Conservation (phyloP, 2,888 invertebrate species). For the Crioceris asparagi region DNA sequence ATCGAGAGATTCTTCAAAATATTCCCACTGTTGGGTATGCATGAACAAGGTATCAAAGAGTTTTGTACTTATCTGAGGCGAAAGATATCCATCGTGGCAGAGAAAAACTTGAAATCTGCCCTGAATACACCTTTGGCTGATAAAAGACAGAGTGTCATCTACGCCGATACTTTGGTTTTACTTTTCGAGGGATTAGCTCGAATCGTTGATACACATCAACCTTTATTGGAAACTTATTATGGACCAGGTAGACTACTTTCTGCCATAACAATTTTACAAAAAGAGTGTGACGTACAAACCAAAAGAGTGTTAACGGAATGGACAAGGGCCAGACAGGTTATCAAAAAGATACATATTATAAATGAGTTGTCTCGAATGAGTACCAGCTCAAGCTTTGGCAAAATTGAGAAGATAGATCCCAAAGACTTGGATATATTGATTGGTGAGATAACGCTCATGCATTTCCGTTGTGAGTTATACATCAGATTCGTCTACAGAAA, state of each 20-base stretch:
- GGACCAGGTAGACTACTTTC: constrained; percentile 65
- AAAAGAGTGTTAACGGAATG: constrained; percentile 60
- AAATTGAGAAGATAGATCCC: constrained; percentile 57
- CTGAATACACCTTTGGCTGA: constrained; percentile 54
- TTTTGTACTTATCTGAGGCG: constrained; percentile 79
- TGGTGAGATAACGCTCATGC: constrained; percentile 84
- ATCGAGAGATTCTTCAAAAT: constrained; percentile 59
- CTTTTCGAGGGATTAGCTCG: constrained; percentile 79
- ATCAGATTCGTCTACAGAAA: constrained; percentile 75
- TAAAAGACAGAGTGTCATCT: constrained; percentile 64
- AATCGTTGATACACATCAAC: constrained; percentile 77
- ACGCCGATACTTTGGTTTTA: constrained; percentile 74
- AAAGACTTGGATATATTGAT: constrained; percentile 79
- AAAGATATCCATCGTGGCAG: constrained; percentile 60
- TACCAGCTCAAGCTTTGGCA: constrained; percentile 33
- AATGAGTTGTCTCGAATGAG: constrained; percentile 45
- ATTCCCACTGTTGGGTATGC: constrained; percentile 87
- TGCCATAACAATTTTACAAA: constrained; percentile 62
- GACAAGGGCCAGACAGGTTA: constrained; percentile 54
- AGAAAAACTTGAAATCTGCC: constrained; percentile 59
- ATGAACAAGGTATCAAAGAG: constrained; percentile 78
- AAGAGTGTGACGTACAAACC: constrained; percentile 62
- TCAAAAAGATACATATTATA: constrained; percentile 51
- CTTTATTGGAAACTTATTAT: constrained; percentile 81
- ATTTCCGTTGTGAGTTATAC: constrained; percentile 83